Evolutionary conservation across 2,797 vertebrate genomes (phyloP).

Genomic region (Spondyliosoma cantharus): DNA sequence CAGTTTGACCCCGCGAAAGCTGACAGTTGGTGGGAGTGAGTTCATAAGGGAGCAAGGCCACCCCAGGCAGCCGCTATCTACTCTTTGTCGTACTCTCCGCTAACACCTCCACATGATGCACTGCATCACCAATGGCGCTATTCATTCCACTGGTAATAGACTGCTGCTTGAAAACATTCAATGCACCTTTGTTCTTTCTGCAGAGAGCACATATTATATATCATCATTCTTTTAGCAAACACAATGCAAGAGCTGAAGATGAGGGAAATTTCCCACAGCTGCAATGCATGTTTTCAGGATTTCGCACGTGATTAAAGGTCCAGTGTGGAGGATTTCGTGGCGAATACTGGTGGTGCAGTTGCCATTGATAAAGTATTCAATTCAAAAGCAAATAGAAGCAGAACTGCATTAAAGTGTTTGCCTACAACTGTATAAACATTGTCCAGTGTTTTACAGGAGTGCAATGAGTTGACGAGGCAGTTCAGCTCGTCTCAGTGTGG

Average conservation of each 20-base stretch:
- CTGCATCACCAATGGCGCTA: slow-evolving; percentile 53
- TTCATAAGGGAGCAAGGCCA: slow-evolving; percentile 70
- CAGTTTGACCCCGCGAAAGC: slow-evolving; percentile 66
- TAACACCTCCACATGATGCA: slow-evolving; percentile 71
- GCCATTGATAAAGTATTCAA: too few relatives aligned
- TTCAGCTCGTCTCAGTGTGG: too few relatives aligned
- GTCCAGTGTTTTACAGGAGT: too few relatives aligned
- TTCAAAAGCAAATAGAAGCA: too few relatives aligned
- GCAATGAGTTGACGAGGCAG: too few relatives aligned
- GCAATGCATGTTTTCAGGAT: slow-evolving; percentile 1
- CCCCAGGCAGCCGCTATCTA: slow-evolving; percentile 60
- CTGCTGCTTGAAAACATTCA: slow-evolving; percentile 37
- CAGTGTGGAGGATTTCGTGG: too few relatives aligned
- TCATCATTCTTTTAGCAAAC: slow-evolving; percentile 24
- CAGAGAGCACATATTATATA: slow-evolving; percentile 17
- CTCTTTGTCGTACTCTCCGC: slow-evolving; percentile 57
- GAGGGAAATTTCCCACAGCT: slow-evolving; percentile 25
- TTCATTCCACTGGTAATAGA: slow-evolving; percentile 49
- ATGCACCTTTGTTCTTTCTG: slow-evolving; percentile 43
- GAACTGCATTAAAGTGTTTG: too few relatives aligned
- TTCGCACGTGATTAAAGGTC: neutral
- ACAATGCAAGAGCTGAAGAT: slow-evolving; percentile 14
- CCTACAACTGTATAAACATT: too few relatives aligned
- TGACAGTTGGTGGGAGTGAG: slow-evolving; percentile 71
- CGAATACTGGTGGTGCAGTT: too few relatives aligned